phyloP scores from a whole-genome alignment of 2,888 invertebrate species.

The Synergus laeviventris region DNA sequence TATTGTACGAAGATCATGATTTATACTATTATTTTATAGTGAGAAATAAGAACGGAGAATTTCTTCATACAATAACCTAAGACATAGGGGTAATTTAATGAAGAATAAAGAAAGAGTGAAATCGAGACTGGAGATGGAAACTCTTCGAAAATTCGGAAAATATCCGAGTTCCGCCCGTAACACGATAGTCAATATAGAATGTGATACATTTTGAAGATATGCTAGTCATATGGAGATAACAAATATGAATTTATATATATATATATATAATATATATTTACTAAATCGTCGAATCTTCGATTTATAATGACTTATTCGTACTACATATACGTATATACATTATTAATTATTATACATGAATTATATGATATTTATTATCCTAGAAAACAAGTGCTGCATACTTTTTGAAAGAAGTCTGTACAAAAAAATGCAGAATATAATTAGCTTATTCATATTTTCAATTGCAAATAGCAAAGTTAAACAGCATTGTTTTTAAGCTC shows the following conservation, averaged over 20 bases:
- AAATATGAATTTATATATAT: constrained; percentile 61
- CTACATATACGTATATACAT: constrained; percentile 49
- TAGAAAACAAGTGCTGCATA: constrained; percentile 8
- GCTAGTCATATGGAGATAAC: constrained; percentile 68
- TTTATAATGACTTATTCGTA: constrained; percentile 66
- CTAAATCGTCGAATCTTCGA: constrained; percentile 65
- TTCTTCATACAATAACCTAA: background rate
- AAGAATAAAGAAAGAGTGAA: background rate
- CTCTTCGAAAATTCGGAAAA: constrained; percentile 47
- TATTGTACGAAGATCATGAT: constrained; percentile 17
- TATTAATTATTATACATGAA: constrained; percentile 45
- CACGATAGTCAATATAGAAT: constrained; percentile 76
- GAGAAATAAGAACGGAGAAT: background rate
- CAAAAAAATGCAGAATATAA: background rate
- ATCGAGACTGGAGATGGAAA: background rate
- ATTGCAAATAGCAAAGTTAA: background rate
- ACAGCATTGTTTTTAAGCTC: background rate
- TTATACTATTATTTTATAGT: background rate
- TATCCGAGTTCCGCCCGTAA: constrained; percentile 68
- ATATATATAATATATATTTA: constrained; percentile 62
- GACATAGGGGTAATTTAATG: background rate
- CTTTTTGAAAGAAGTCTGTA: background rate
- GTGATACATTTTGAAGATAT: constrained; percentile 74
- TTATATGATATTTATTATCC: constrained; percentile 38
- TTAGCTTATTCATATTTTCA: background rate